phyloP scores from a whole-genome alignment of 2,797 vertebrate genomes.

The Anguilla obscura region DNA sequence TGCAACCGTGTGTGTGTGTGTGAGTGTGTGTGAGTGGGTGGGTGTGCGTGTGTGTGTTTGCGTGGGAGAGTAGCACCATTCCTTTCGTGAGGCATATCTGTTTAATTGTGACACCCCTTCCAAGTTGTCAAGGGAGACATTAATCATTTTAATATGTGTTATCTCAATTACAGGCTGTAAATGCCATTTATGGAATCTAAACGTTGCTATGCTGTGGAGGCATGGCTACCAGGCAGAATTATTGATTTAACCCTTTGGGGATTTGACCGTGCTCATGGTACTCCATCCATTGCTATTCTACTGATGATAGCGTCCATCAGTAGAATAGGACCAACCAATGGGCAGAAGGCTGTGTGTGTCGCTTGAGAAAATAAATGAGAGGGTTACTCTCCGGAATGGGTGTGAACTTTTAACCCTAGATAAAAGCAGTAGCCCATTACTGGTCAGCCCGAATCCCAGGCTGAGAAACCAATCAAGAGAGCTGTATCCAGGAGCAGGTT shows the following conservation, averaged over 20 bases:
- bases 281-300: slow-evolving; percentile 66
- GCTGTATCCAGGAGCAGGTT: slow-evolving; percentile 7
- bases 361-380: slow-evolving; percentile 55
- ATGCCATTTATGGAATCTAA: slow-evolving; percentile 41
- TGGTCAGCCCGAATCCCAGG: slow-evolving; percentile 44
- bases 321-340: slow-evolving; percentile 48
- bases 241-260: slow-evolving; percentile 64
- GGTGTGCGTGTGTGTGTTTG: background rate
- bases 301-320: slow-evolving; percentile 49
- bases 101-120: slow-evolving; percentile 37
- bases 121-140: slow-evolving; percentile 41
- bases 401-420: slow-evolving; percentile 65
- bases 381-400: slow-evolving; percentile 42
- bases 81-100: slow-evolving; percentile 15
- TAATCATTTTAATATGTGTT: slow-evolving; percentile 38
- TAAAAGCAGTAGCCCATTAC: slow-evolving; percentile 45
- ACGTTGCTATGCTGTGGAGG: slow-evolving; percentile 57
- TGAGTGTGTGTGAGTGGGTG: background rate
- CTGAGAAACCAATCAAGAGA: slow-evolving; percentile 16
- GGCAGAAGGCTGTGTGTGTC: slow-evolving; percentile 60
- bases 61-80: background rate
- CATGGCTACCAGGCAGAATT: slow-evolving; percentile 57
- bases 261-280: slow-evolving; percentile 56
- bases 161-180: slow-evolving; percentile 41
- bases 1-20: background rate